phyloP scores from a whole-genome alignment of 2,113 vertebrate species.

The Siniperca chuatsi region DNA sequence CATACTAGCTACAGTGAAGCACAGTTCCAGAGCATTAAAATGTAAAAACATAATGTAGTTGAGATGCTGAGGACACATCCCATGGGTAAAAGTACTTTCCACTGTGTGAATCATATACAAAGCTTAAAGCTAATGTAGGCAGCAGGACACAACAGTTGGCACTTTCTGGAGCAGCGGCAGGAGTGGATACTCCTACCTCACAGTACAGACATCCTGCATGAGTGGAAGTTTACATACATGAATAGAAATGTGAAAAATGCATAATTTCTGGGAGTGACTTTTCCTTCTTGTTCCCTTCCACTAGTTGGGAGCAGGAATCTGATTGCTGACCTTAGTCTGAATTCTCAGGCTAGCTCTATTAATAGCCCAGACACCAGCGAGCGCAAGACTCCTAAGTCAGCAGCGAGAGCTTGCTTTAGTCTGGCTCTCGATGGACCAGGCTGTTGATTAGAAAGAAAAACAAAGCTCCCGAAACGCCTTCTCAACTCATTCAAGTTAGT shows the following conservation, averaged over 20 bases:
- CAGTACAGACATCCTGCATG: conserved; percentile 11
- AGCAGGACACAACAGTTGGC: conserved; percentile 17
- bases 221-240: conserved; percentile 36
- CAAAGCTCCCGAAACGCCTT: conserved; percentile 12
- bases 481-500: conserved; percentile 23
- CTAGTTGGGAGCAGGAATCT: conserved; percentile 75
- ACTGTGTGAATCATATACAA: conserved; percentile 35
- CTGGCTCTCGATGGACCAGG: conserved; percentile 55
- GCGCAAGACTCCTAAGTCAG: conserved; percentile 75
- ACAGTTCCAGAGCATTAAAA: background rate
- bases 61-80: conserved; percentile 10
- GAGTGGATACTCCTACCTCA: conserved; percentile 2
- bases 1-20: background rate
- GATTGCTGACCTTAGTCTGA: conserved; percentile 82
- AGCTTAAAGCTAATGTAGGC: conserved; percentile 19
- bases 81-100: conserved; percentile 15
- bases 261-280: conserved; percentile 54
- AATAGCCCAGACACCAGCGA: conserved; percentile 80
- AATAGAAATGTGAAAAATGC: conserved; percentile 68
- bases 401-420: conserved; percentile 58
- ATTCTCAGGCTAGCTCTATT: conserved; percentile 86
- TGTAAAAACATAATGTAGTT: conserved; percentile 3
- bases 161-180: background rate
- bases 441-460: conserved; percentile 72
- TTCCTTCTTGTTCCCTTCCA: conserved; percentile 55